Base-by-base conservation (phyloP, 2,113 vertebrate genomes). In the Tetrax tetrax region DNA sequence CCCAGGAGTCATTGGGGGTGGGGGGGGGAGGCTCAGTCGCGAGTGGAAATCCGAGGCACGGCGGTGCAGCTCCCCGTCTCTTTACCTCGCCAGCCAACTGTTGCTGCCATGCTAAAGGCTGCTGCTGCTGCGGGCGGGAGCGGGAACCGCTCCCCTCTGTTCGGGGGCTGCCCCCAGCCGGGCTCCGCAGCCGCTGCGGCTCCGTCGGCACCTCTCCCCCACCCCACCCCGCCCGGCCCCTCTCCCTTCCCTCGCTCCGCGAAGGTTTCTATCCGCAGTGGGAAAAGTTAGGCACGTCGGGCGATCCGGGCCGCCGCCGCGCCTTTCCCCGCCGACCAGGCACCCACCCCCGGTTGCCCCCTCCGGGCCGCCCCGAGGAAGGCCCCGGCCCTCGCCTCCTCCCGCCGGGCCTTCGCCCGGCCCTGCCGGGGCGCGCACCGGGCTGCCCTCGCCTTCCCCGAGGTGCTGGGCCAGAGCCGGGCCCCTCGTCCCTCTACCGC, bases 61-160 rank as follows among this genome's bases (percentile, higher is more conserved):
- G 33, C 64, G 95, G 86, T 87, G 82, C 91, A 68, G 72, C 81
- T 93, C 50, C 63, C 70, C 83, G 61, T 59, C 89, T 87, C 91
- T 64, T 64, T 63, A 43, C 93, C 93, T 97, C 47, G 94, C 94
- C 96, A 95, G 97, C 88, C 98, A 98, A 98, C 98, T 98, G 98
- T 98, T 98, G 98, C 98, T 98, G 92, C 96, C 75, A 80, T 35
- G 71, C 91, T 72, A 19, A 64, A 88, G 83, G 29, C 80, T 65
- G 57, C 61, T 8, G 89, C 86, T 78, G 83, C 72, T 47, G 83
- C 92, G 38, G 77, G 51, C 37, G 57, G 57, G 16, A 20, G 33
- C 53, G 41, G 70, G 47, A 17, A 12, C 74, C 51, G 23, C 70
- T 86, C 64, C 87, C 21, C 64, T 70, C 38, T 43, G 50, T 66